A percentile compares a stretch with the other conserved stretches of the same genome.
phyloP scores from a whole-genome alignment of 2,797 vertebrate species.

The Tragopan temminckii region DNA sequence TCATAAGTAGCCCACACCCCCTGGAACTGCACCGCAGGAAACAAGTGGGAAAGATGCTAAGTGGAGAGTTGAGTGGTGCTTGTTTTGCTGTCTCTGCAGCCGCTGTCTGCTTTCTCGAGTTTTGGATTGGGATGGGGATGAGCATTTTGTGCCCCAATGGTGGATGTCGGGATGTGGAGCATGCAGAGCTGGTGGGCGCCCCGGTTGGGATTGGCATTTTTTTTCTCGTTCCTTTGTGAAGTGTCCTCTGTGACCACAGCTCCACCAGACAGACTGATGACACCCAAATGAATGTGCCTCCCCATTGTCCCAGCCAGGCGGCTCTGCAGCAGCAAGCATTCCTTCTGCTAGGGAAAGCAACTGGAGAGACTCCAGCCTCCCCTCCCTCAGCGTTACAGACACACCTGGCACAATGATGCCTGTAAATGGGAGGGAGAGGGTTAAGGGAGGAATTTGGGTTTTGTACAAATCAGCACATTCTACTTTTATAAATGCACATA shows the following conservation, averaged over 20 bases:
- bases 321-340: too few relatives aligned
- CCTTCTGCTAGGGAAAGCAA: neutral
- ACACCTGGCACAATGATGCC: rapidly evolving
- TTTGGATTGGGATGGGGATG: neutral
- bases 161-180: neutral
- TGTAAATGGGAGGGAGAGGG: neutral
- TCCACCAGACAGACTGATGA: too few relatives aligned
- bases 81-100: neutral
- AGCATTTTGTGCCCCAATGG: neutral
- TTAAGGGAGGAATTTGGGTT: conserved; percentile 1
- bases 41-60: neutral
- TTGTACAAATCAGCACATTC: neutral
- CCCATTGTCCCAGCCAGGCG: neutral
- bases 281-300: neutral
- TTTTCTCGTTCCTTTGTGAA: neutral
- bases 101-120: neutral
- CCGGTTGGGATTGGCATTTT: neutral
- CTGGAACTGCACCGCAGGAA: rapidly evolving
- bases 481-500: rapidly evolving
- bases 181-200: neutral
- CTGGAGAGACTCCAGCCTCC: rapidly evolving
- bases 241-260: neutral
- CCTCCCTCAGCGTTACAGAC: neutral
- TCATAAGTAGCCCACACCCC: neutral
- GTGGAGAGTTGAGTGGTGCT: neutral